Base-by-base conservation (phyloP, 1,140 invertebrate species). In the Drosophila sp. region DNA sequence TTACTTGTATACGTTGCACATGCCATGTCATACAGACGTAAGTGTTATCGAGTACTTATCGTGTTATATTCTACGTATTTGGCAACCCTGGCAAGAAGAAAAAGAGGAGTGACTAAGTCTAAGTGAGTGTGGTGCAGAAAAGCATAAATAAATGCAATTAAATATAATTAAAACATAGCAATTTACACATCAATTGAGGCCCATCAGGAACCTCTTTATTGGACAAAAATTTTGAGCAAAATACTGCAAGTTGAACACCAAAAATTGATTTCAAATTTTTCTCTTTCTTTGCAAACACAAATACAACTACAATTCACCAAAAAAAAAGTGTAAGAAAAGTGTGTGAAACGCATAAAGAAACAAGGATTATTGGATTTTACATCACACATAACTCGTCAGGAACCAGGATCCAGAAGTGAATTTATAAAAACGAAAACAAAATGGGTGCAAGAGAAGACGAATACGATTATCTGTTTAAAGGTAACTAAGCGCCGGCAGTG, bases 381-480 rank as follows among this genome's bases (percentile, higher is more conserved):
- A 67, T 89, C 76, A 79, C 68, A 67, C 56, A 65, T 38, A 32
- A 70, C 50, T 72, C 44, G 40, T 68, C 60, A 86, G 44, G 40
- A 86, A 78, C 50, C 41, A 40, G 60, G 44, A 27, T 62, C 38
- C 60, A 66, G 72, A 41, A 80, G 73, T 56, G 70, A 61, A 54
- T 63, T 69, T 71, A 71, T 55, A 66, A 60, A 70, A 62, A 75
- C 62, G 30, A 32, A 68, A 75, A 40, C 33, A 95, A 95, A 94
- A 98, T 98, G 97, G 97, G 96, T 93, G 97, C 96, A 94, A 97
- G 98, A 94, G 98, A 99, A 94, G 98, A 99, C 94, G 98, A 99
- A 95, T 99, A 99, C 94, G 99, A 99, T 95, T 99, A 99, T 96
- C 96, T 99, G 93, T 99, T 99, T 94, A 99, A 99, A 98, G 98